Conservation (phyloP, 2,797 vertebrate genomes). For the Manis pentadactyla region DNA sequence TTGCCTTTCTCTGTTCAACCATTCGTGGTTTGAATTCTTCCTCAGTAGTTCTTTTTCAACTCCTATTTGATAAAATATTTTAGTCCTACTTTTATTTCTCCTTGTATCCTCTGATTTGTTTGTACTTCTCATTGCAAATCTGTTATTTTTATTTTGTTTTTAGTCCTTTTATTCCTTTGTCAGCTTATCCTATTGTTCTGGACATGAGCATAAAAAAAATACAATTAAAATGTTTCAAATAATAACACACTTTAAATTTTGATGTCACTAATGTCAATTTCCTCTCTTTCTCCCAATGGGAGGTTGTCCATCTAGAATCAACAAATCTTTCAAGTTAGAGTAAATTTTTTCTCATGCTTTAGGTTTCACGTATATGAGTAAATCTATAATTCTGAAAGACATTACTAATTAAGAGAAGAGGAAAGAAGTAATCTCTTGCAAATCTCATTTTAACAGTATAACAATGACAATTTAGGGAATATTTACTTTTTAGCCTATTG, state of each 20-base stretch:
- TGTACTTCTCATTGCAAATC: not conserved
- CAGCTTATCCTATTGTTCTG: not conserved
- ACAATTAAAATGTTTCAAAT: not conserved
- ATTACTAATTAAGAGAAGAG: not conserved
- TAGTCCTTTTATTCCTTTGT: not conserved
- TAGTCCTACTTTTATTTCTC: no score
- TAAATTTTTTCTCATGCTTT: not conserved
- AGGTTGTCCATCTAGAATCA: not conserved
- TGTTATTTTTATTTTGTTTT: not conserved
- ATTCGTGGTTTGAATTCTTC: no score
- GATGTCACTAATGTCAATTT: not conserved
- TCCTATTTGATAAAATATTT: no score
- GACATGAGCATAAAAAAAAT: not conserved
- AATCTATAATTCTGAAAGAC: not conserved
- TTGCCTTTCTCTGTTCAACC: no score
- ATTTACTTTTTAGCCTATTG: not conserved
- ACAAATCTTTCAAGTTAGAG: not conserved
- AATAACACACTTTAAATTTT: not conserved
- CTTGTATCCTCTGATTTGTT: no score
- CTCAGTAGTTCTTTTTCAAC: no score
- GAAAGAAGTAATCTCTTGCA: not conserved
- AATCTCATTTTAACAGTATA: not conserved
- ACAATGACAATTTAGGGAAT: not conserved
- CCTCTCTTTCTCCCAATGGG: not conserved
- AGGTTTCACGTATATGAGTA: not conserved